These are phyloP conservation scores for Ceriagrion tenellum DNA, from an alignment of 2,888 invertebrate genomes.

Conservation along the genomic window DNA sequence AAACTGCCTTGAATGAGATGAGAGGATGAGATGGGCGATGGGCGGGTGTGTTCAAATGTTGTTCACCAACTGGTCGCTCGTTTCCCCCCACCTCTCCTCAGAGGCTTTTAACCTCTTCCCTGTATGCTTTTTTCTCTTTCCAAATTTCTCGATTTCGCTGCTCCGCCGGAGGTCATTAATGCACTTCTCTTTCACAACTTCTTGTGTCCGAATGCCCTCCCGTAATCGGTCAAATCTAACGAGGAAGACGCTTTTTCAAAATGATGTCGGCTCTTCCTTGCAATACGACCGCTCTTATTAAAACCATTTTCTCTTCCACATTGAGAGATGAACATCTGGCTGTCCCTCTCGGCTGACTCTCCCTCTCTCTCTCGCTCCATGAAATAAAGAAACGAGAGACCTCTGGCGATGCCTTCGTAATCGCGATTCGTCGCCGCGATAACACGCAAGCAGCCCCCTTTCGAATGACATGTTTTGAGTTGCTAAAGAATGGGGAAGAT, in stretches of 20 bases:
- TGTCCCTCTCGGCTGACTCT: too few relatives aligned
- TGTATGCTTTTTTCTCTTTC: neutral
- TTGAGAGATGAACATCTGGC: neutral
- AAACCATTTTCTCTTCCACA: neutral
- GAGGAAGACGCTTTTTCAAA: neutral
- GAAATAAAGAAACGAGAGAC: neutral
- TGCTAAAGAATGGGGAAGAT: neutral
- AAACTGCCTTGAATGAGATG: too few relatives aligned
- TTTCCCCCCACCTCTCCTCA: too few relatives aligned
- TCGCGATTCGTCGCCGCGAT: neutral
- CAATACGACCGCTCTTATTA: neutral
- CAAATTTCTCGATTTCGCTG: conserved; percentile 12
- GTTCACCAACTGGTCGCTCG: neutral
- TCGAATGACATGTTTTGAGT: neutral
- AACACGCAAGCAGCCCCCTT: neutral
- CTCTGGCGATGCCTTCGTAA: neutral
- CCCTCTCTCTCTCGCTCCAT: neutral
- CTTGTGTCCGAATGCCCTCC: neutral
- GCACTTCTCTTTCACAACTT: neutral
- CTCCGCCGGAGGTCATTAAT: neutral
- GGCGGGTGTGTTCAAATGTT: neutral
- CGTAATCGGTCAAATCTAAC: neutral
- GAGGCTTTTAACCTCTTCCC: neutral
- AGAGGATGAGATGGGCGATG: neutral
- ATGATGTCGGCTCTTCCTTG: neutral